A percentile compares a stretch with the other conserved stretches of the same genome.
Conservation (phyloP, 2,888 invertebrate species). For the Heteromurus nitidus region DNA sequence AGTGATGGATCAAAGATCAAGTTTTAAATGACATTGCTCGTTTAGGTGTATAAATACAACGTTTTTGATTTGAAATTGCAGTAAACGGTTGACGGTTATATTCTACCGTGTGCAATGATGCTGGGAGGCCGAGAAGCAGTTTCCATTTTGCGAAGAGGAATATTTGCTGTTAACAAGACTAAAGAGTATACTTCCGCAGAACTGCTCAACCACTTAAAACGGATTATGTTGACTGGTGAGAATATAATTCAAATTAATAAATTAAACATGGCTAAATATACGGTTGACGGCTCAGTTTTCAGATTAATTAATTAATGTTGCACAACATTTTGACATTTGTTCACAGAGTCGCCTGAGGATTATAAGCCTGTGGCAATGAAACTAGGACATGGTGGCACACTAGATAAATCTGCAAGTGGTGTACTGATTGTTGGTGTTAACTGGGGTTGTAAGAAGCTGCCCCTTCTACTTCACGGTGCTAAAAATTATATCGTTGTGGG, state of each 20-base stretch:
- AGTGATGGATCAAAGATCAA: too few relatives aligned
- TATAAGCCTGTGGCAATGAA: constrained; percentile 64
- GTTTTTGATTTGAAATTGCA: too few relatives aligned
- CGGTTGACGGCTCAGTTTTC: not conserved
- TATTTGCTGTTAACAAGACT: constrained; percentile 72
- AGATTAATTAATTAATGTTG: not conserved
- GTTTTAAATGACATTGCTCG: too few relatives aligned
- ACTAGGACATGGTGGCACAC: constrained; percentile 74
- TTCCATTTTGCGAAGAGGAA: constrained; percentile 63
- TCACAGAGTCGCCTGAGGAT: constrained; percentile 39
- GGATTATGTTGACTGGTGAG: constrained; percentile 65
- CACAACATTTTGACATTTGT: not conserved
- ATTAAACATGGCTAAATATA: too few relatives aligned
- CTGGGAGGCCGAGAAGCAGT: constrained; percentile 57
- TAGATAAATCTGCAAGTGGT: constrained; percentile 74
- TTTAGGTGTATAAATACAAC: too few relatives aligned
- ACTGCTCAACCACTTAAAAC: constrained; percentile 66
- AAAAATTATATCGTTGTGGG: constrained; percentile 74
- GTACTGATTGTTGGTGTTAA: constrained; percentile 74
- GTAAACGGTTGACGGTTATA: too few relatives aligned
- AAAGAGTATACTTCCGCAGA: constrained; percentile 68
- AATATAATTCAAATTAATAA: too few relatives aligned
- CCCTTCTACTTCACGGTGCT: constrained; percentile 72
- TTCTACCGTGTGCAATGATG: too few relatives aligned
- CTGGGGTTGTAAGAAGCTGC: constrained; percentile 73